Conservation (phyloP, 2,888 invertebrate species). For the Calameuta pallipes region DNA sequence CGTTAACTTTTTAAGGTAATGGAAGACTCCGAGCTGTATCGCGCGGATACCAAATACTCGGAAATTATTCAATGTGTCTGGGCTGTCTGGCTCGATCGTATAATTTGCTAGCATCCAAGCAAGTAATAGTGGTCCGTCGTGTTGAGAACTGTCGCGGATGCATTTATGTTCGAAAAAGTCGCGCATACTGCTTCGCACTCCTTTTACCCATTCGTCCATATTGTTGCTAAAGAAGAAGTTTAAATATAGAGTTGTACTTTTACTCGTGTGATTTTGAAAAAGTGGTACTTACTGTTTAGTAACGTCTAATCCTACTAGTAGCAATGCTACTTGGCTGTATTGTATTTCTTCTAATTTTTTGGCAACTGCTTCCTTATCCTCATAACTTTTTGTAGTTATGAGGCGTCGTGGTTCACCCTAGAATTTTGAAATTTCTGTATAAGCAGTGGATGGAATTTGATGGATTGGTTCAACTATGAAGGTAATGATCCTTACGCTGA, state of each 20-base stretch:
- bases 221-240: conserved; percentile 25
- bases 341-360: conserved; percentile 59
- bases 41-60: conserved; percentile 59
- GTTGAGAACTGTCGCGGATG: conserved; percentile 49
- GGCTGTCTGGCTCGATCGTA: conserved; percentile 55
- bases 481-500: conserved; percentile 33
- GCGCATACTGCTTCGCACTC: conserved; percentile 51
- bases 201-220: conserved; percentile 54
- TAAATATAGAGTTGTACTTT: not conserved
- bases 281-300: conserved; percentile 48
- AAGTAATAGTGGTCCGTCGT: conserved; percentile 59
- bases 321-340: conserved; percentile 55
- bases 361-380: conserved; percentile 56
- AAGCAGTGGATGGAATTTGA: not conserved
- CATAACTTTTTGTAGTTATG: conserved; percentile 56
- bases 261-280: not conserved
- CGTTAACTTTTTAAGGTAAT: conserved; percentile 53
- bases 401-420: conserved; percentile 59
- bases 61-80: conserved; percentile 51
- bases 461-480: not conserved
- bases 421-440: too few relatives aligned
- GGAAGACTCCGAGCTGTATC: conserved; percentile 60
- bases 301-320: conserved; percentile 56
- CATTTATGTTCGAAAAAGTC: conserved; percentile 61
- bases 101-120: conserved; percentile 65